These are phyloP conservation scores for Chrysochloris asiatica DNA, from an alignment of 2,113 vertebrate species.

Conservation along the genomic window DNA sequence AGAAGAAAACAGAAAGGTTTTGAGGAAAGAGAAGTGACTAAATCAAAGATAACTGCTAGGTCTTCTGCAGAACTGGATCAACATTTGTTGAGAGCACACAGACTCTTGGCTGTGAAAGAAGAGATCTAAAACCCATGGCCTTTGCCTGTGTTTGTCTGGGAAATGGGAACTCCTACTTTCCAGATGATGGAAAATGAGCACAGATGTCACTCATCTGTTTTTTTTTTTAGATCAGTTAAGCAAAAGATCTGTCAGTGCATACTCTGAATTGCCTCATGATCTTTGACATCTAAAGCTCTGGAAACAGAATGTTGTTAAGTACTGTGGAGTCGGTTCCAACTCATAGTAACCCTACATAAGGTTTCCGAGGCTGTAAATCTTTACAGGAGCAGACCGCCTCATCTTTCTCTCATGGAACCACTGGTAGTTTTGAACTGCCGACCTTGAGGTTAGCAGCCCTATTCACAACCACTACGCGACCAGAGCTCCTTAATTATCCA, in stretches of 20 bases:
- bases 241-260: not conserved
- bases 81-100: not conserved
- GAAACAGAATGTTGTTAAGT: too few species aligned
- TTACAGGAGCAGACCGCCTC: too few species aligned
- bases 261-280: not conserved
- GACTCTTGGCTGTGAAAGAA: not conserved
- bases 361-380: too few species aligned
- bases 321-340: too few species aligned
- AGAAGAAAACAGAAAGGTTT: constrained; percentile 56
- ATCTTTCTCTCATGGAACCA: too few species aligned
- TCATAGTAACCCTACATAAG: too few species aligned
- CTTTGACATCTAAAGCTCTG: not conserved
- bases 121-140: not conserved
- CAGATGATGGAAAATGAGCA: too few species aligned
- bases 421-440: too few species aligned
- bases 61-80: not conserved
- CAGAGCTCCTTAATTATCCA: too few species aligned
- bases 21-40: constrained; percentile 39
- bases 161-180: too few species aligned
- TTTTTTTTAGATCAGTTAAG: not conserved
- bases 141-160: not conserved
- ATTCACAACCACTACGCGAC: too few species aligned
- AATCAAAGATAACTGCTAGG: constrained; percentile 21
- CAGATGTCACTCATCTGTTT: not conserved
- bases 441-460: too few species aligned